phyloP scores from a whole-genome alignment of 2,113 vertebrate genomes.

The Psephotus haematonotus region DNA sequence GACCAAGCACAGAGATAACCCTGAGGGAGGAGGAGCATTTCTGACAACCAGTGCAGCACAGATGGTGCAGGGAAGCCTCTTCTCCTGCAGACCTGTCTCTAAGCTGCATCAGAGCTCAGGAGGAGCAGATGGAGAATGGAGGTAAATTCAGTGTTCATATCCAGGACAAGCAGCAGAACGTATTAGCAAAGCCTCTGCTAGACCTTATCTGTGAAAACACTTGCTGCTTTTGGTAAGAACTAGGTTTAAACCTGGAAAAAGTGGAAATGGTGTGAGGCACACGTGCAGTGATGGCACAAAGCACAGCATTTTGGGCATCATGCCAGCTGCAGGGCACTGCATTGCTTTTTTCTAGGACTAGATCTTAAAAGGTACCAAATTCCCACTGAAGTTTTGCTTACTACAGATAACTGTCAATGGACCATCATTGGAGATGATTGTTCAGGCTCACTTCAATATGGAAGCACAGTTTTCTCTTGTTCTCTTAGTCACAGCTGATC shows the following conservation, averaged over 20 bases:
- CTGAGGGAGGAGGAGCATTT: not conserved
- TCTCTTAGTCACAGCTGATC: not conserved
- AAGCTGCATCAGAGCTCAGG: not conserved
- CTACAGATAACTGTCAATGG: not conserved
- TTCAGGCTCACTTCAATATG: not conserved
- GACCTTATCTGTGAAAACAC: not conserved
- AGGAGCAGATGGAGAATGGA: not conserved
- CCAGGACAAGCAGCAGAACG: not conserved
- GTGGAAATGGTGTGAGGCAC: not conserved
- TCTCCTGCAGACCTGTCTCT: not conserved
- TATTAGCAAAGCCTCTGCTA: not conserved
- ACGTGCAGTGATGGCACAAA: not conserved
- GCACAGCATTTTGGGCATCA: rapidly evolving
- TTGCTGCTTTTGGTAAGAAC: not conserved
- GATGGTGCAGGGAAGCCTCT: not conserved
- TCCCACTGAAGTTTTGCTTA: not conserved
- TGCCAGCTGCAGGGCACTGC: not conserved
- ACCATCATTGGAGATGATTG: not conserved
- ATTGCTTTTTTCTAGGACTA: not conserved
- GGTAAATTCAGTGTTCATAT: not conserved
- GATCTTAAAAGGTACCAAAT: not conserved
- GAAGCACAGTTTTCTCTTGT: not conserved
- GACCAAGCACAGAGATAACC: not conserved
- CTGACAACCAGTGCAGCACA: not conserved
- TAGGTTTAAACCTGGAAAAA: not conserved